A percentile compares a stretch with the other conserved stretches of the same genome.
Conservation (phyloP, 2,797 vertebrate species). For the Enoplosus armatus region DNA sequence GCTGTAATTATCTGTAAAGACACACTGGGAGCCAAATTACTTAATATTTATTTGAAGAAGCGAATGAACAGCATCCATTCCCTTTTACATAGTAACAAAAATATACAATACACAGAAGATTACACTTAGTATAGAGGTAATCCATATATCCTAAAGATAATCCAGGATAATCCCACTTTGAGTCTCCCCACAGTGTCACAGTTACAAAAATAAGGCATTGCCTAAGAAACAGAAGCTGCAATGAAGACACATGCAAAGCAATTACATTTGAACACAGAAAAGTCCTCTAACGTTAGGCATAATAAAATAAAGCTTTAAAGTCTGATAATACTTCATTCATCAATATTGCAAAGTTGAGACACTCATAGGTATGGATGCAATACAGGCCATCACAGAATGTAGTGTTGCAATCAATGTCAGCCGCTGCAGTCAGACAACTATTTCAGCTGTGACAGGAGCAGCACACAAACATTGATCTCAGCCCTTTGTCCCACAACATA, state of each 20-base stretch:
- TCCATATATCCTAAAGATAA: conserved; percentile 73
- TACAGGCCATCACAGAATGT: conserved; percentile 39
- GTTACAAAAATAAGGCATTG: conserved; percentile 65
- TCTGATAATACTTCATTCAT: conserved; percentile 72
- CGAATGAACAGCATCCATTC: conserved; percentile 59
- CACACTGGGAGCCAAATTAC: conserved; percentile 34
- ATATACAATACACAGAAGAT: conserved; percentile 69
- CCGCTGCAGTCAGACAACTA: conserved; percentile 23
- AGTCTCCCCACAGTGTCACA: conserved; percentile 68
- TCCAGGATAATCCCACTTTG: conserved; percentile 78
- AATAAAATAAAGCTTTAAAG: conserved; percentile 67
- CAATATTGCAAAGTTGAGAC: conserved; percentile 46
- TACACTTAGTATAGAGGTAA: conserved; percentile 76
- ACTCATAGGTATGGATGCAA: conserved; percentile 1
- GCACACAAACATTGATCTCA: conserved; percentile 55
- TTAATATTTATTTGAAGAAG: conserved; percentile 81
- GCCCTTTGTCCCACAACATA: conserved; percentile 64
- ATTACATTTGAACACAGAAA: conserved; percentile 45
- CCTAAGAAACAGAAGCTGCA: conserved; percentile 41
- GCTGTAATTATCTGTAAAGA: neutral
- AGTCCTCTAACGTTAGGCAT: conserved; percentile 43
- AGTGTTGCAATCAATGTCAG: conserved; percentile 48
- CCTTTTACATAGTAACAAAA: conserved; percentile 68
- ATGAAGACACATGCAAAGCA: conserved; percentile 67
- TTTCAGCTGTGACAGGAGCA: conserved; percentile 50